phyloP scores from a whole-genome alignment of 2,797 vertebrate species.

The Tangara arthus region DNA sequence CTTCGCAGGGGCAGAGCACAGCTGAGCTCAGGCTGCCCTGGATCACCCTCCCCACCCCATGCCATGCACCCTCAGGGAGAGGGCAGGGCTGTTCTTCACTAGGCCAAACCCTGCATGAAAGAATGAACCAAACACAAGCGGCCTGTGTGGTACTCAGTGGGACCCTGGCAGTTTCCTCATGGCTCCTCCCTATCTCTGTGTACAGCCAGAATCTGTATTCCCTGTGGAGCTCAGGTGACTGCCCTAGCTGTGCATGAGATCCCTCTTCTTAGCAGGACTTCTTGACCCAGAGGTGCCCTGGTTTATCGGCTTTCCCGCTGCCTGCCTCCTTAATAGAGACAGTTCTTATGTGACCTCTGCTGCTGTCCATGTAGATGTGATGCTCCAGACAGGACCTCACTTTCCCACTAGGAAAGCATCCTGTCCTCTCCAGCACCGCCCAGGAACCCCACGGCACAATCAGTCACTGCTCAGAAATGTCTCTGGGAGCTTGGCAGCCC shows the following conservation, averaged over 20 bases:
- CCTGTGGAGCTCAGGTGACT: not conserved
- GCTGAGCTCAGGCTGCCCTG: not conserved
- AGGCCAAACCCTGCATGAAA: not conserved
- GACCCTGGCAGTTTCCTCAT: fast-evolving
- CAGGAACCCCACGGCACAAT: fast-evolving
- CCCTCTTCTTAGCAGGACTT: not conserved
- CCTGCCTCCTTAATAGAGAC: not conserved
- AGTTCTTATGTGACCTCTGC: not conserved
- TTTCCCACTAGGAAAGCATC: not conserved
- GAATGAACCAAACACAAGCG: not conserved
- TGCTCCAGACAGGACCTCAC: not conserved
- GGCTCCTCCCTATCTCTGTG: not conserved
- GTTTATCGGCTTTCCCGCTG: not conserved
- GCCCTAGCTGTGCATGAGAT: not conserved
- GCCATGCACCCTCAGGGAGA: fast-evolving
- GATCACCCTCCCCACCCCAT: too few species aligned
- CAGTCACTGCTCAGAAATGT: not conserved
- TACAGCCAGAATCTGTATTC: fast-evolving
- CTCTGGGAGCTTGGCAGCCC: not conserved
- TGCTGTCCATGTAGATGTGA: not conserved
- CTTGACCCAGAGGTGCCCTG: not conserved
- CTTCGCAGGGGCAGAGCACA: not conserved
- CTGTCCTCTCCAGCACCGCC: not conserved
- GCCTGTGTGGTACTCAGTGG: not conserved
- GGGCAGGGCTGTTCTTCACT: not conserved